Evolutionary conservation across 2,113 vertebrate genomes (phyloP).

Genomic region (Carettochelys insculpta): DNA sequence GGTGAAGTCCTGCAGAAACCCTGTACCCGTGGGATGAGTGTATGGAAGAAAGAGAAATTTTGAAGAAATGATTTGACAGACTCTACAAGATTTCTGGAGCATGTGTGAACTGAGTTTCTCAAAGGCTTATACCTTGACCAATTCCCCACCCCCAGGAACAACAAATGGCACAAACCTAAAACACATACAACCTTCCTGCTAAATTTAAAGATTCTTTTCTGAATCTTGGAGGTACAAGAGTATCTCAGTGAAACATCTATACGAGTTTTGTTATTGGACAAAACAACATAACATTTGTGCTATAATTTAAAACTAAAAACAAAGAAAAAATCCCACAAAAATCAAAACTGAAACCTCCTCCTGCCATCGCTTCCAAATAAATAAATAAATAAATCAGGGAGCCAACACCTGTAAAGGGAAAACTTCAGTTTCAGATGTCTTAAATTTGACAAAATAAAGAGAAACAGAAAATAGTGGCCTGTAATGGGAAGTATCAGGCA

Average conservation of each 20-base stretch:
- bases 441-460: neutral
- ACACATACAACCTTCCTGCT: neutral
- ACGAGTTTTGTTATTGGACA: no score
- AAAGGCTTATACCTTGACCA: neutral
- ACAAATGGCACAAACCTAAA: neutral
- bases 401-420: neutral
- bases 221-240: neutral
- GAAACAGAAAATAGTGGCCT: neutral
- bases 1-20: neutral
- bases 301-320: neutral
- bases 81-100: neutral
- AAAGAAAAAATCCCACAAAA: neutral
- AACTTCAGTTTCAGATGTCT: neutral
- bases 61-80: neutral
- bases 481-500: neutral
- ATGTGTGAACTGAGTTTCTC: neutral
- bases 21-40: rapidly evolving
- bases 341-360: neutral
- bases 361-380: no score
- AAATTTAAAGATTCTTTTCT: neutral
- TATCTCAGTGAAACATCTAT: neutral
- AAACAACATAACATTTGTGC: no score
- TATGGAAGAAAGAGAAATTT: neutral
- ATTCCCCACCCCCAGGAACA: neutral
- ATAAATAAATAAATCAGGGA: neutral